Conservation (phyloP, 2,113 vertebrate species). For the Lampris incognitus region DNA sequence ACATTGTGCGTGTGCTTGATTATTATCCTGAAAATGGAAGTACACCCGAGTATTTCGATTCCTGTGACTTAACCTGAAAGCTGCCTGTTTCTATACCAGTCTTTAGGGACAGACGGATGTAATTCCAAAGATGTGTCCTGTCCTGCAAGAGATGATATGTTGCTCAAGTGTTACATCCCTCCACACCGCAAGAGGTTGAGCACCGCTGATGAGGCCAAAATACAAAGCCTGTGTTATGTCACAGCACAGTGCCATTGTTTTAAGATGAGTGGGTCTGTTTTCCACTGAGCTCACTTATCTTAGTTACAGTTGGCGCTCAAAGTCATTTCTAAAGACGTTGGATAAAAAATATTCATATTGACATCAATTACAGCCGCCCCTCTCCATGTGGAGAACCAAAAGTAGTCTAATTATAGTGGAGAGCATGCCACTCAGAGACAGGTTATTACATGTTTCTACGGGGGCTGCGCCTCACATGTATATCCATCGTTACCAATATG, state of each 20-base stretch:
- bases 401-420: no score
- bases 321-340: no score
- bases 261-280: not conserved
- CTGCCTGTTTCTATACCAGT: not conserved
- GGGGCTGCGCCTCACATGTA: no score
- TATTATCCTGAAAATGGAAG: not conserved
- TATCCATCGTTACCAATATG: no score
- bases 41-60: not conserved
- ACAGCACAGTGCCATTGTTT: not conserved
- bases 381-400: no score
- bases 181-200: not conserved
- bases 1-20: not conserved
- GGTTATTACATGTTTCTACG: no score
- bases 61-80: not conserved
- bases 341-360: no score
- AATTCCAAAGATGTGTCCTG: not conserved
- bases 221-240: not conserved
- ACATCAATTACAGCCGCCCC: no score
- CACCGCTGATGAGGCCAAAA: not conserved
- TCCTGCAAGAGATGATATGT: not conserved
- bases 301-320: no score
- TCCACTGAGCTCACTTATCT: no score
- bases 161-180: not conserved
- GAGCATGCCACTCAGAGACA: no score
- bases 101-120: not conserved